Base-by-base conservation (phyloP, 64 coral and sea anemone species). In the Anthopleura sola region DNA sequence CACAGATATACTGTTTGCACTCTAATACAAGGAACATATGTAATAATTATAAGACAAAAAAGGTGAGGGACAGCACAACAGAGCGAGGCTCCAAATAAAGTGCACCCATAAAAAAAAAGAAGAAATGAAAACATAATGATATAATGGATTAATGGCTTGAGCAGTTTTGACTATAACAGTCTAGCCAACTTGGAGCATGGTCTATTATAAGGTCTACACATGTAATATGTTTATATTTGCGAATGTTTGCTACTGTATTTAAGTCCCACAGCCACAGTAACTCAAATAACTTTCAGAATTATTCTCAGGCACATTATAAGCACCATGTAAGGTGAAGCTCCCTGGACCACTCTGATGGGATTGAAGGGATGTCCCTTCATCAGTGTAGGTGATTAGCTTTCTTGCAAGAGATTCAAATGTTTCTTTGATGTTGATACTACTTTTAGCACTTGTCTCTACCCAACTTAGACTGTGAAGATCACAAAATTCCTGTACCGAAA, bases 391-490 rank as follows among this genome's bases (percentile, higher is more conserved):
- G 1, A 88, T 68, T 8, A 96, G 54, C 86, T 88, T 90, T 51
- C 78, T 60, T 64, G 90, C 83, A 64, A 96, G 77, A 37, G 94
- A 83, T 80, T 92, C 84, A 83, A 96, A 96, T 36, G 90, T 75
- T 64, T 96, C 94, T 51, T 86, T 68, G 19, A 96, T 87, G 86
- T 96, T 96, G 19, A 83, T 96, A 40, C 88, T 92, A 51, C 83
- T 84, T 54, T 96, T 96, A 62, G 94, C 94, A 87, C 94, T 96
- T 19, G 94, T 96, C 76, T 96, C 90, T 60, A 96, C 21, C 84
- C 94, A 92, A 53, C 94, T 91, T 86, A 96, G 60, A 23, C 82
- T 85, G 74, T 90, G 85, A 79, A 88, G 88, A 21, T 87, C 69
- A 56, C 90, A 88, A 84, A 89, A 92, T 40, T 91, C 66, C 94